These are phyloP conservation scores for Ceratina calcarata DNA, from an alignment of 1,140 invertebrate species.

Conservation along the genomic window DNA sequence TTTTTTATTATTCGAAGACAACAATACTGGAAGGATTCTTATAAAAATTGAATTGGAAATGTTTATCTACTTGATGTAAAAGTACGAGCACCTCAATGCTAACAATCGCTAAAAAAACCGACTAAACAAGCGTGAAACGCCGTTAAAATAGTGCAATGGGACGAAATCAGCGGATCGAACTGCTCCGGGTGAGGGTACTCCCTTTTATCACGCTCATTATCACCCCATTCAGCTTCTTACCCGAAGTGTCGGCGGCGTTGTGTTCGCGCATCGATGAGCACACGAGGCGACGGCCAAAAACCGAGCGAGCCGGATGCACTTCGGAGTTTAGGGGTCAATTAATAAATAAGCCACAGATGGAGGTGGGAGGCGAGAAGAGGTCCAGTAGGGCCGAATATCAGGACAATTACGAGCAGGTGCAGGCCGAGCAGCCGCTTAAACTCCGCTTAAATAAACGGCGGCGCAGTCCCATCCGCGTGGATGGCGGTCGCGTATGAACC, in stretches of 20 bases:
- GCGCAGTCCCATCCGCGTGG: neutral
- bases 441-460: slow-evolving; percentile 65
- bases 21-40: neutral
- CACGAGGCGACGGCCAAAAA: neutral
- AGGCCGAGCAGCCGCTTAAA: slow-evolving; percentile 63
- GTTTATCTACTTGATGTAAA: neutral
- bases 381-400: slow-evolving; percentile 58
- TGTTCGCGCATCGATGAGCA: slow-evolving; percentile 14
- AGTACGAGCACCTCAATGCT: too few relatives aligned
- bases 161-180: neutral
- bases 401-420: slow-evolving; percentile 68
- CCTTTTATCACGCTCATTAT: slow-evolving; percentile 44
- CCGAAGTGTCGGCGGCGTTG: too few relatives aligned
- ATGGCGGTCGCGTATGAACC: slow-evolving; percentile 3
- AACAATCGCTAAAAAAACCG: too few relatives aligned
- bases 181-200: neutral
- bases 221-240: slow-evolving; percentile 32
- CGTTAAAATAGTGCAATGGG: neutral
- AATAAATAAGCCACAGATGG: slow-evolving; percentile 66
- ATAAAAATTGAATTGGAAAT: neutral
- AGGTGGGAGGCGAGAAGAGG: neutral
- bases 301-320: slow-evolving; percentile 42
- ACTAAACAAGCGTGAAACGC: neutral
- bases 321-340: slow-evolving; percentile 64
- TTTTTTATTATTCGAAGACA: neutral